Base-by-base conservation (phyloP, 2,888 invertebrate genomes). In the Lasiommata megera region DNA sequence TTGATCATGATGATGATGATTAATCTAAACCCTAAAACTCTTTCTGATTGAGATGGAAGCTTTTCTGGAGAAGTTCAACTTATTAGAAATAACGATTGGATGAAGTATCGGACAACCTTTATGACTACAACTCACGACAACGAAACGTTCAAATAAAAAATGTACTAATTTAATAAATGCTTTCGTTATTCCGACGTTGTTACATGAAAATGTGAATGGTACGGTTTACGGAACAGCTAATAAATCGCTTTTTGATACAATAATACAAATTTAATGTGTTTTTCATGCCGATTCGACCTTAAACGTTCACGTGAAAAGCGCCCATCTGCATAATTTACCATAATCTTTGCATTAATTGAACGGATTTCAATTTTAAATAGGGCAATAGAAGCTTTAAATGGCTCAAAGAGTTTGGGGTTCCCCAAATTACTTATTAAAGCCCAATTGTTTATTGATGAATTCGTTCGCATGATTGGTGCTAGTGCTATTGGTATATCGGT, bases 311-410 rank as follows among this genome's bases (percentile, higher is more conserved):
- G 64, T 67, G 76, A 79, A 81, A 81, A 83, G 76, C 75, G 71
- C 69, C 72, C 71, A 85, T 88, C 77, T 84, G 72, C 84, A 88
- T 88, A 80, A 78, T 71, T 87, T 85, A 79, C 71, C 86, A 87
- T 87, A 84, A 80, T 82, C 82, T 86, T 77, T 79, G 79, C 82
- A 82, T 83, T 73, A 81, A 83, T 82, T 82, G 78, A 77, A 77
- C 70, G 70, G 75, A 84, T 86, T 87, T 87, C 82, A 83, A 87
- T 82, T 84, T 86, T 75, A 86, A 86, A 86, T 85, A 77, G 70
- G 69, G 70, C 70, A 71, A 77, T 79, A 74, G 76, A 68, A 68
- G 73, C 72, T 71, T 76, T 76, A 75, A 74, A 73, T 67, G 54
- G 70, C 64, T 64, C 63, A 66, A 48, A 46, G 56, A 53, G 60